These are phyloP conservation scores for Bos indicus DNA, from an alignment of 2,113 vertebrate genomes.

Conservation along the genomic window DNA sequence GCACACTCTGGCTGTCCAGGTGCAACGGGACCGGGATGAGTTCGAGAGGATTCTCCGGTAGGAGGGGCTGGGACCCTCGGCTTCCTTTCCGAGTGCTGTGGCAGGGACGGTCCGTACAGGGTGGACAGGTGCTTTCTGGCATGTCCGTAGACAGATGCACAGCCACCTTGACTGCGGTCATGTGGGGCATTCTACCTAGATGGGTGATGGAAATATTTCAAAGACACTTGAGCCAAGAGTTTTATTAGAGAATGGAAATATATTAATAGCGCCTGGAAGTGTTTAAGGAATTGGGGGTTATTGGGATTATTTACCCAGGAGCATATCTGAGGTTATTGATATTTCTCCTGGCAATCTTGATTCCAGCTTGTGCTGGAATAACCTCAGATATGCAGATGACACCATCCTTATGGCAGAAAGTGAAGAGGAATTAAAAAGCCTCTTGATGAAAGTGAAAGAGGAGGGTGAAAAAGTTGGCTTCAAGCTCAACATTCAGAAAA, in stretches of 20 bases:
- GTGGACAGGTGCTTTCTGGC: not conserved
- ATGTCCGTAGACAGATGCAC: rapidly evolving
- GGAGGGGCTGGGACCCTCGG: not conserved
- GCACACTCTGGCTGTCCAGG: slow-evolving; percentile 82
- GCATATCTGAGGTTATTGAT: not conserved
- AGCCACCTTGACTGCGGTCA: not conserved
- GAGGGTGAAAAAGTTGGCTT: too few relatives aligned
- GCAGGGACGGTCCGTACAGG: not conserved
- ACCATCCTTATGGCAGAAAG: too few relatives aligned
- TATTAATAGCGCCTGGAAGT: not conserved
- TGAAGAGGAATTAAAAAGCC: too few relatives aligned
- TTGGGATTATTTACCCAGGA: not conserved
- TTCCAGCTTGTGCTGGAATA: too few relatives aligned
- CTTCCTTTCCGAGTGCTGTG: not conserved
- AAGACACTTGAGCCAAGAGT: not conserved
- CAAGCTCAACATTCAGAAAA: too few relatives aligned
- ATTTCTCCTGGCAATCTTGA: too few relatives aligned
- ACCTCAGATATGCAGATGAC: too few relatives aligned
- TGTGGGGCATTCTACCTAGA: not conserved
- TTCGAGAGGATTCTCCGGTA: slow-evolving; percentile 90
- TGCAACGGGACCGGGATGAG: slow-evolving; percentile 83
- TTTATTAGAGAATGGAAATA: slow-evolving; percentile 3
- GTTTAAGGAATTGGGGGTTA: not conserved
- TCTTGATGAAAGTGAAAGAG: too few relatives aligned
- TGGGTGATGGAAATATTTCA: not conserved